phyloP scores from a whole-genome alignment of 2,797 vertebrate species.

The Perodicticus potto region DNA sequence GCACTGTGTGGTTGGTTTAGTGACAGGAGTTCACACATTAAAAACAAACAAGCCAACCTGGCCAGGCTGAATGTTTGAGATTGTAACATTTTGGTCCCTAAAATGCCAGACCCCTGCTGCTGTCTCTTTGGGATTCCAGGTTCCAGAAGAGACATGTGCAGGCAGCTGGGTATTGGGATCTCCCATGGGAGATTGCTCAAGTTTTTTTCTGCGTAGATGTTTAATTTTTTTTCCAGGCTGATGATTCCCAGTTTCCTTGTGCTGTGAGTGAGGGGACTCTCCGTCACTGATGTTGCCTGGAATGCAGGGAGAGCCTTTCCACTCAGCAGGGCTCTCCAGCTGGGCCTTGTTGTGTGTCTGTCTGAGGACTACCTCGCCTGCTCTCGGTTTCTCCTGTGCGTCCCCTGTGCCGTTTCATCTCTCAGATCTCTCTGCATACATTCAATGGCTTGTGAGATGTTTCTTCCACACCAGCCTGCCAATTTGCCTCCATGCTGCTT shows the following conservation, averaged over 20 bases:
- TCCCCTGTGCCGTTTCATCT: rapidly evolving
- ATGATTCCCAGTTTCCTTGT: neutral
- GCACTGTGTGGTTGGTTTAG: neutral
- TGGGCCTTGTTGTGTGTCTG: rapidly evolving
- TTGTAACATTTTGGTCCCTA: rapidly evolving
- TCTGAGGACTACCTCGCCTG: neutral
- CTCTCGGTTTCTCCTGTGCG: no score
- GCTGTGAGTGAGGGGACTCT: rapidly evolving
- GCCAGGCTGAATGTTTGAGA: neutral
- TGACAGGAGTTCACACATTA: neutral
- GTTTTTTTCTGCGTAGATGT: neutral
- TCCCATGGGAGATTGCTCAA: rapidly evolving
- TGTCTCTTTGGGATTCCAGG: neutral
- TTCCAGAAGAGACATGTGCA: neutral
- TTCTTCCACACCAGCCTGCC: neutral
- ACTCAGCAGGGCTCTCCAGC: rapidly evolving
- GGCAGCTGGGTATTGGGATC: rapidly evolving
- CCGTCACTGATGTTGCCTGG: neutral
- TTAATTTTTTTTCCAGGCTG: neutral
- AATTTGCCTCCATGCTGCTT: neutral
- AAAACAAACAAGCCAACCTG: neutral
- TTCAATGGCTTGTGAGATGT: neutral
- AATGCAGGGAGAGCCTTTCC: neutral
- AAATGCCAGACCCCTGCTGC: rapidly evolving
- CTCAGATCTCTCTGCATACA: neutral